A percentile compares a stretch with the other conserved stretches of the same genome.
These are phyloP conservation scores for Myotis findleyi DNA, from an alignment of 2,797 vertebrate species.

Conservation along the genomic window DNA sequence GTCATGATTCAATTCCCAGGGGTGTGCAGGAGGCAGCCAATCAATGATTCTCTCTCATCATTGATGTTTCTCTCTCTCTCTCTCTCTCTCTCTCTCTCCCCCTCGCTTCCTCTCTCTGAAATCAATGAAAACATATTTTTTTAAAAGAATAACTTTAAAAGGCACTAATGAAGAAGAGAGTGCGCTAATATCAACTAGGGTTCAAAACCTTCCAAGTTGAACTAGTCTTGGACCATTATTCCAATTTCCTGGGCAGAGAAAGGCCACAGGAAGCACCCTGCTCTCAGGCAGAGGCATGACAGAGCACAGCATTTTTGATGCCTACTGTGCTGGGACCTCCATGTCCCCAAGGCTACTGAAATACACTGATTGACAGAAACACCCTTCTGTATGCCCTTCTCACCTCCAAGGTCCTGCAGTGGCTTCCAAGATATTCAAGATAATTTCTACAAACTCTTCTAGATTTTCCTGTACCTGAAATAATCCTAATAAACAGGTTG, in stretches of 20 bases:
- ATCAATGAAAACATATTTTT: too few species aligned
- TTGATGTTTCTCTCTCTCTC: too few species aligned
- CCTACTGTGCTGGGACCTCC: not conserved
- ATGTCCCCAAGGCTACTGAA: not conserved
- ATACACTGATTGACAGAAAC: not conserved
- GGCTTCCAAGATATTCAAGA: not conserved
- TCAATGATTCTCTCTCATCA: too few species aligned
- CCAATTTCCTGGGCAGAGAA: not conserved
- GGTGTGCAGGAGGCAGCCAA: too few species aligned
- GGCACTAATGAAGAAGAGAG: not conserved
- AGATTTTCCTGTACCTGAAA: not conserved
- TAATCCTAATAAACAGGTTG: not conserved
- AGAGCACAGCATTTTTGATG: not conserved
- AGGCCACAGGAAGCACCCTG: not conserved
- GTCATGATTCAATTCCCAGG: too few species aligned
- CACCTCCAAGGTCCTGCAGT: not conserved
- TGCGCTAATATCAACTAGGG: not conserved
- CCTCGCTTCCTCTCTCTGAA: too few species aligned
- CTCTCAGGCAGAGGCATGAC: not conserved
- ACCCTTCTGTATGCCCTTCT: not conserved
- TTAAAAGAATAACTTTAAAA: too few species aligned
- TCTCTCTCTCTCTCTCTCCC: too few species aligned
- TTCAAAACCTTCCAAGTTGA: not conserved
- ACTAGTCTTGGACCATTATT: not conserved
- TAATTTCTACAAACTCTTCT: not conserved